Percentiles rank a stretch among this genome's conserved stretches.
phyloP scores from a whole-genome alignment of 1,140 invertebrate genomes.

The Battus philenor region DNA sequence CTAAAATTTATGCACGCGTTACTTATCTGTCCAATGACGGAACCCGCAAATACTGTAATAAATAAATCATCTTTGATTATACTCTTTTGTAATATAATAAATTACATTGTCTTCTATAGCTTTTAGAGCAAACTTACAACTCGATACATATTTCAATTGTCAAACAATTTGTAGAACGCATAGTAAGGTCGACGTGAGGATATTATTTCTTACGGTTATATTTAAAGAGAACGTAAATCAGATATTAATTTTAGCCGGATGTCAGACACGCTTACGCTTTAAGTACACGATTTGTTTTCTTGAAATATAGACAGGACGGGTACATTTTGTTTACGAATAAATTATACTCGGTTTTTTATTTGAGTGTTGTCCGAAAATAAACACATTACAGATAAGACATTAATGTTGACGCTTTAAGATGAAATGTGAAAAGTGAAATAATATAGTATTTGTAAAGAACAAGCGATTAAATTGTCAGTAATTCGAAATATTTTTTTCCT shows the following conservation, averaged over 20 bases:
- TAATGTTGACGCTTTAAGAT: no score
- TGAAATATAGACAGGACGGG: no score
- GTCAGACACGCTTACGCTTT: constrained; percentile 22
- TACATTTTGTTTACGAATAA: no score
- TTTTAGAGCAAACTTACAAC: constrained; percentile 5
- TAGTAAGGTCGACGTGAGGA: constrained; percentile 15
- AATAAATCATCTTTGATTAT: constrained; percentile 1
- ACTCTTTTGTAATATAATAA: background rate
- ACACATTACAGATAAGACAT: no score
- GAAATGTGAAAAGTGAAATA: no score
- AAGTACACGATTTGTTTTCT: constrained; percentile 26
- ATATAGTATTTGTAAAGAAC: no score
- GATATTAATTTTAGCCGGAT: constrained; percentile 19
- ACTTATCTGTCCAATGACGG: background rate
- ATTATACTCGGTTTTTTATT: no score
- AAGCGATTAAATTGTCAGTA: no score
- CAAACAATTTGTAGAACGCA: background rate
- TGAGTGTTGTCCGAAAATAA: no score
- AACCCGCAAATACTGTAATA: background rate
- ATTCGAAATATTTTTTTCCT: background rate
- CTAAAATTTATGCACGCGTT: background rate
- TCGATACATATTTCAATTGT: constrained; percentile 3
- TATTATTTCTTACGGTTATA: constrained; percentile 5
- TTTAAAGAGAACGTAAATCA: constrained; percentile 30
- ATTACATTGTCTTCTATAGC: constrained; percentile 6